phyloP scores from a whole-genome alignment of 1,140 invertebrate genomes.

The Catajapyx aquilonaris region DNA sequence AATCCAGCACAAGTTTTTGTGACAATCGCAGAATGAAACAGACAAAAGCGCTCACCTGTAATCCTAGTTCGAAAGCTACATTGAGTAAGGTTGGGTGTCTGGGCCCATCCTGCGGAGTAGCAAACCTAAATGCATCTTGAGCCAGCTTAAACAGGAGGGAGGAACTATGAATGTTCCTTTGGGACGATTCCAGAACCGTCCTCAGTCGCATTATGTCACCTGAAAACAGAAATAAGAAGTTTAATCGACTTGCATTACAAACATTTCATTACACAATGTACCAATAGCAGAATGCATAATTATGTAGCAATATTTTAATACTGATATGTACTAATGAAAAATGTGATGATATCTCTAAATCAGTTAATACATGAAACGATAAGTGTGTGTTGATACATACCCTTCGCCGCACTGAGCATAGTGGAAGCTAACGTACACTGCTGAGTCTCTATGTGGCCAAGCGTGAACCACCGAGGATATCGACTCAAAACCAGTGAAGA shows the following conservation, averaged over 20 bases:
- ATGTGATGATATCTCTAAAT: background rate
- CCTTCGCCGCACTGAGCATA: conserved; percentile 49
- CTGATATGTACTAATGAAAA: conserved; percentile 4
- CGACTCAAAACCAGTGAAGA: conserved; percentile 28
- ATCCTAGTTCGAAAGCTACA: conserved; percentile 55
- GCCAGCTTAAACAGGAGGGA: conserved; percentile 64
- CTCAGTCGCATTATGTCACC: conserved; percentile 43
- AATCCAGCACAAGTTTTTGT: conserved; percentile 1
- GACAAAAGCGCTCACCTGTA: conserved; percentile 33
- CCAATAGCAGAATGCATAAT: too few species aligned
- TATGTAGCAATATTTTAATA: too few species aligned
- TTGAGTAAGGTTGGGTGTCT: conserved; percentile 48
- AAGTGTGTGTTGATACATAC: conserved; percentile 18
- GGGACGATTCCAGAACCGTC: conserved; percentile 49
- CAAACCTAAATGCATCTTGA: conserved; percentile 61
- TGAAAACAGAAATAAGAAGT: conserved; percentile 16
- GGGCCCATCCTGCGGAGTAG: conserved; percentile 46
- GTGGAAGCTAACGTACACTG: conserved; percentile 59
- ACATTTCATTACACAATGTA: background rate
- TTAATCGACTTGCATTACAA: background rate
- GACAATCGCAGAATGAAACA: too few species aligned
- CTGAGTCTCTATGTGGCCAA: conserved; percentile 56
- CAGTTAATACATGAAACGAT: background rate
- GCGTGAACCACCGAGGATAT: conserved; percentile 44
- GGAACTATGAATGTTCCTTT: conserved; percentile 57